Base-by-base conservation (phyloP, 2,888 invertebrate genomes). In the Stictocephala bisonia region DNA sequence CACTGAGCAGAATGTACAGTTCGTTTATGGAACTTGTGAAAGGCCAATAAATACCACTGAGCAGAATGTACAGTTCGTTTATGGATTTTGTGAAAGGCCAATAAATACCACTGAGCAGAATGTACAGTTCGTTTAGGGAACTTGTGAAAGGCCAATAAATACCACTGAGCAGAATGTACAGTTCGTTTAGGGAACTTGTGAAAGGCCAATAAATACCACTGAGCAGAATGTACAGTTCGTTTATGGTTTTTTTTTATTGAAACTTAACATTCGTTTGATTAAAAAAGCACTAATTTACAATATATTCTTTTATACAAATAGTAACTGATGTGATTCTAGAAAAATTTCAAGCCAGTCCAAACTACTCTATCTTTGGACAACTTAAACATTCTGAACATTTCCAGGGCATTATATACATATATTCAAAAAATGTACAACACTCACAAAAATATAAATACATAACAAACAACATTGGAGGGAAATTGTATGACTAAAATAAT, bases 291-390 rank as follows among this genome's bases (percentile, higher is more conserved):
- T 64, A 64, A 41, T 64, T 40, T 64, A 64, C 64, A 64, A 64
- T 64, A 64, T 64, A 64, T 64, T 64, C 64, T 64, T 64, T 40
- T 64, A 64, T 64, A 64, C 64, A 64, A 64, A 64, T 64, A 44
- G 9, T 44, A 64, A 64, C 60, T 64, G 41, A 64, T 27, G 44
- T 64, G 27, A 44, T 24, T 44, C 64, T 64, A 64, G 24, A 44
- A 58, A 64, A 60, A 22, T 18, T 64, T 44, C 3, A 44, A 64
- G 44, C 27, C 40, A 22, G 13, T 44, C 64, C 64, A 41, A 64
- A 64, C 24, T 44, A 41, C 24, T 4, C 20, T 60, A 35, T 44
- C 64, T 64, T 64, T 64, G 64, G 64, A 64, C 40, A 44, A 64
- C 44, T 64, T n/a, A 44, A 44, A 44, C 40, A n/a, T 35, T 44